Base-by-base conservation (phyloP, 2,797 vertebrate genomes). In the Brachyalestes nurse region DNA sequence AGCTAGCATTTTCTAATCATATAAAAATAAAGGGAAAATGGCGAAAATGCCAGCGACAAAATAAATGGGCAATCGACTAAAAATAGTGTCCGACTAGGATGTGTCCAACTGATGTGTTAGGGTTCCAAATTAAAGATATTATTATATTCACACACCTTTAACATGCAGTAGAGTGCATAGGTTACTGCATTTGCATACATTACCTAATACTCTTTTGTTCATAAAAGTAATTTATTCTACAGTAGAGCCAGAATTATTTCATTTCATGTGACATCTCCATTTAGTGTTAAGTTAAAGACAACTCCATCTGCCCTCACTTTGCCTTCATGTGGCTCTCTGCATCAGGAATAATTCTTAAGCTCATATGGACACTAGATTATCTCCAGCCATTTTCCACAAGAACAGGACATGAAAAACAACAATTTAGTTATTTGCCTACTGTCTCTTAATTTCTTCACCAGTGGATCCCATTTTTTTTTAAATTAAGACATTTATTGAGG, bases 341-440 rank as follows among this genome's bases (percentile, higher is more conserved):
- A 70, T 78, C 45, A 81, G 49, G 67, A 79, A 72, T 69, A 80
- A 83, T 80, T 71, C 47, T 51, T 60, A 51, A 62, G 51, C 61
- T 80, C 75, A 53, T 57, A 6, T 77, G 72, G 73, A 67, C 69
- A 72, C 80, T 47, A 58, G 25, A 40, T 65, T 82, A 55, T 28
- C 69, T 61, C 73, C 21, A 81, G 47, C 34, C 21, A 74, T 84
- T 90, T 89, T 90, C 84, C 89, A 79, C 67, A 60, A n/a, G 77
- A 74, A 57, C 76, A 49, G 61, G 67, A 45, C 57, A 78, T 42
- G 58, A 60, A 79, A 66, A 49, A 16, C 65, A 77, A 71, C 5
- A 14, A 4, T 23, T 85, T 88, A 86, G 25, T 61, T 28, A 67
- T 75, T 40, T 57, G 49, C 40, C 57, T 64, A 78, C 76, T 53